Conservation (phyloP, 1,140 invertebrate species). For the Orius laevigatus region DNA sequence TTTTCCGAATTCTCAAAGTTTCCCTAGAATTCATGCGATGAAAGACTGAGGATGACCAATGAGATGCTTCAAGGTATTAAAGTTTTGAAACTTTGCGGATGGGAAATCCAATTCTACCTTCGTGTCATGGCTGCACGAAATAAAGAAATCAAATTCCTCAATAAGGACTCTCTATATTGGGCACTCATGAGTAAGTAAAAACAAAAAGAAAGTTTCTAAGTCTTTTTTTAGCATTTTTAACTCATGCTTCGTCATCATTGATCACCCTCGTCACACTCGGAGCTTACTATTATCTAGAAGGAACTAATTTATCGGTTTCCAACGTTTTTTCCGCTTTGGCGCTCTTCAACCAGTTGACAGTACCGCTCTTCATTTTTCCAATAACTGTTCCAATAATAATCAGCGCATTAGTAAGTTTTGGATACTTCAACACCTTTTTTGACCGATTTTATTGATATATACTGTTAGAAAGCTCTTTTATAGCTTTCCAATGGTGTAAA, state of each 20-base stretch:
- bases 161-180: conserved; percentile 57
- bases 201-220: conserved; percentile 1
- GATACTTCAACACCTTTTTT: conserved; percentile 11
- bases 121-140: conserved; percentile 45
- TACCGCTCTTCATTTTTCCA: conserved; percentile 62
- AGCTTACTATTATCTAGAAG: conserved; percentile 40
- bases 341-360: conserved; percentile 62
- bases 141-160: conserved; percentile 52
- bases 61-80: conserved; percentile 68
- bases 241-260: conserved; percentile 52
- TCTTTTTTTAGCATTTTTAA: conserved; percentile 44
- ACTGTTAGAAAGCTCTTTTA: too few relatives aligned
- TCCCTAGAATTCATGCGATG: conserved; percentile 50
- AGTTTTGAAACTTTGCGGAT: conserved; percentile 64
- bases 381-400: conserved; percentile 62
- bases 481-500: not conserved
- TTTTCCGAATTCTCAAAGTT: not conserved
- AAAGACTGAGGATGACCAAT: conserved; percentile 53
- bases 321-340: conserved; percentile 59
- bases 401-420: conserved; percentile 47
- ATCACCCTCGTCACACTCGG: conserved; percentile 55
- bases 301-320: conserved; percentile 40
- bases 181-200: conserved; percentile 47
- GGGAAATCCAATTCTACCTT: conserved; percentile 56
- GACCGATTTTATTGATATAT: too few relatives aligned